These are phyloP conservation scores for Characodon lateralis DNA, from an alignment of 2,797 vertebrate species.

Conservation along the genomic window DNA sequence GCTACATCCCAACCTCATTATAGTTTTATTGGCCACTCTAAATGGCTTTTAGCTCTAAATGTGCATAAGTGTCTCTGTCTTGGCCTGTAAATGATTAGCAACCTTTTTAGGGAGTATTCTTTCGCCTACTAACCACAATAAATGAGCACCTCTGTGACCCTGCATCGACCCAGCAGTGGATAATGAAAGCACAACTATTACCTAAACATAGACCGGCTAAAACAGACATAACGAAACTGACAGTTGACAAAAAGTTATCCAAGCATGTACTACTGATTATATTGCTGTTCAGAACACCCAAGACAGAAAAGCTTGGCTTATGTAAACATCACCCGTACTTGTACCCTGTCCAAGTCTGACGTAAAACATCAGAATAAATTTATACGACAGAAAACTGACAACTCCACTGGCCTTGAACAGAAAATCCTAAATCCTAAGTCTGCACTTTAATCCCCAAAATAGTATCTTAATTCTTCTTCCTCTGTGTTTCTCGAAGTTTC, in stretches of 20 bases:
- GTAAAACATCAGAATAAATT: slow-evolving; percentile 40
- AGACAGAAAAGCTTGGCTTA: slow-evolving; percentile 37
- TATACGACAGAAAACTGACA: slow-evolving; percentile 24
- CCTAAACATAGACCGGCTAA: neutral
- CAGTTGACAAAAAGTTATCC: neutral
- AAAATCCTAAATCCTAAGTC: slow-evolving; percentile 22
- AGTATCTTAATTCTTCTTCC: slow-evolving; percentile 27
- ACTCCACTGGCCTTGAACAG: slow-evolving; percentile 3
- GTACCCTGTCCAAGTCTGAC: slow-evolving; percentile 17
- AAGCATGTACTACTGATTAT: slow-evolving; percentile 4
- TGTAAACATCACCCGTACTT: slow-evolving; percentile 7
- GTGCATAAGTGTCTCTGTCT: neutral
- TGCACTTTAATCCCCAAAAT: slow-evolving; percentile 32
- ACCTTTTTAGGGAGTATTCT: neutral
- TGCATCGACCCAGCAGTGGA: neutral
- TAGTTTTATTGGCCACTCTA: neutral
- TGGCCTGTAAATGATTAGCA: neutral
- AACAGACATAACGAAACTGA: too few species aligned
- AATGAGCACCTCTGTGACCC: neutral
- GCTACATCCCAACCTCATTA: neutral
- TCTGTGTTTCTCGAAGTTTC: slow-evolving; percentile 24
- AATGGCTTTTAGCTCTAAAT: neutral
- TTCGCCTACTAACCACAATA: neutral
- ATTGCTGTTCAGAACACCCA: slow-evolving; percentile 16
- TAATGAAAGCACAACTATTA: neutral